A percentile compares a stretch with the other conserved stretches of the same genome.
phyloP scores from a whole-genome alignment of 2,797 vertebrate genomes.

The Ptychadena robeensis region DNA sequence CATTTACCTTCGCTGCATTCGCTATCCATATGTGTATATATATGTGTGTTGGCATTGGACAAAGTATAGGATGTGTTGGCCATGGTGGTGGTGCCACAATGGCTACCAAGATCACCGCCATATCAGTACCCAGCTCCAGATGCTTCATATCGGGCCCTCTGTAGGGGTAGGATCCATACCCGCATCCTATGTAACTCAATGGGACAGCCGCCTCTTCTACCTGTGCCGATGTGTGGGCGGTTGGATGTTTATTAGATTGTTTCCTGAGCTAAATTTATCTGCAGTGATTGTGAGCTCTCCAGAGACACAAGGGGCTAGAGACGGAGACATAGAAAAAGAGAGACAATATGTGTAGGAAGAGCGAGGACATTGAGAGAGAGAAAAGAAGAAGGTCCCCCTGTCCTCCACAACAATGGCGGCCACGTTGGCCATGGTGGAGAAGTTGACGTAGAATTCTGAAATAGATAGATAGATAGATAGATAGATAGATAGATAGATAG shows the following conservation, averaged over 20 bases:
- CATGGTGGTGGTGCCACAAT: background rate
- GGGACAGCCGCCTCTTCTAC: background rate
- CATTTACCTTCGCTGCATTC: background rate
- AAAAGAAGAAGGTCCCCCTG: background rate
- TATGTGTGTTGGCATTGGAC: background rate
- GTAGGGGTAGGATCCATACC: background rate
- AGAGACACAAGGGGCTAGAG: slow-evolving; percentile 28
- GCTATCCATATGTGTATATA: background rate
- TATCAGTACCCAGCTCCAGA: background rate
- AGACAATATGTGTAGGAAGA: background rate
- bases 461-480: background rate
- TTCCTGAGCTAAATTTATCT: slow-evolving; percentile 61
- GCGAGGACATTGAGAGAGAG: background rate
- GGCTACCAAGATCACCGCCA: too few species aligned
- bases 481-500: background rate
- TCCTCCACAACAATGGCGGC: background rate
- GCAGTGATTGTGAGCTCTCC: slow-evolving; percentile 56
- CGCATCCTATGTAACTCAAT: background rate
- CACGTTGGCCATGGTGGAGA: background rate
- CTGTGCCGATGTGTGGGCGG: slow-evolving; percentile 38
- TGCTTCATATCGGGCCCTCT: background rate
- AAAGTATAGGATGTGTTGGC: background rate
- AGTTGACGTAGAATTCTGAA: too few species aligned
- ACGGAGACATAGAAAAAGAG: background rate
- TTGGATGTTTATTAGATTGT: slow-evolving; percentile 56